Base-by-base conservation (phyloP, 1,140 invertebrate species). In the Dolichoris vasculosae region DNA sequence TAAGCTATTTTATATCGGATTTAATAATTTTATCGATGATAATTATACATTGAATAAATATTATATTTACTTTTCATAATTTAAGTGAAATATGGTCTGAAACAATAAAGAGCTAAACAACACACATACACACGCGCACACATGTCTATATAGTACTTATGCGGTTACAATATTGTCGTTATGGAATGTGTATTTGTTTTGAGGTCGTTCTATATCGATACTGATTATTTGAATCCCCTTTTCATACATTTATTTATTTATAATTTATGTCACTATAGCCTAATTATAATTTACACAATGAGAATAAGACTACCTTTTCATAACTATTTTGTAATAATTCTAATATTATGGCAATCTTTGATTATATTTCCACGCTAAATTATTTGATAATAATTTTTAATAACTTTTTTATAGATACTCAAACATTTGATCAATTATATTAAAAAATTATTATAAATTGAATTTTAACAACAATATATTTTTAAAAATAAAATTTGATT, bases 141-240 rank as follows among this genome's bases (percentile, higher is more conserved):
- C 9, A 32, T 38, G 11, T 30, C 7, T 35, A 9, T n/a, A 38
- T 13, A 38, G 9, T 35, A 35, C 9, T 69, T 2, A 73, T 38
- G 40, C 26, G 11, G 8, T 4, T 73, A 73, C 13, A 32, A 23
- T 23, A 20, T 23, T n/a, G 51, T 23, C 7, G 75, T 30, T 84
- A n/a, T 82, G 79, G 77, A 79, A 84, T 64, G 85, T 82, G 64
- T 55, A 73, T 35, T 51, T 80, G 83, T 86, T 85, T 83, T 35
- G 86, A 87, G 90, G 90, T 90, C 90, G 86, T 87, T 89, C 87
- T 89, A 90, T 81, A 23, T 71, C 81, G 89, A 90, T 90, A 90
- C 46, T 67, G 77, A 86, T 86, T 90, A 89, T 90, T 88, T 71
- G 38, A 32, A 51, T 75, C 64, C 84, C 87, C 87, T 89, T 78